Percentiles rank a stretch among this genome's conserved stretches.
These are phyloP conservation scores for Enteromius treurensis DNA, from an alignment of 2,797 vertebrate species.

Conservation along the genomic window DNA sequence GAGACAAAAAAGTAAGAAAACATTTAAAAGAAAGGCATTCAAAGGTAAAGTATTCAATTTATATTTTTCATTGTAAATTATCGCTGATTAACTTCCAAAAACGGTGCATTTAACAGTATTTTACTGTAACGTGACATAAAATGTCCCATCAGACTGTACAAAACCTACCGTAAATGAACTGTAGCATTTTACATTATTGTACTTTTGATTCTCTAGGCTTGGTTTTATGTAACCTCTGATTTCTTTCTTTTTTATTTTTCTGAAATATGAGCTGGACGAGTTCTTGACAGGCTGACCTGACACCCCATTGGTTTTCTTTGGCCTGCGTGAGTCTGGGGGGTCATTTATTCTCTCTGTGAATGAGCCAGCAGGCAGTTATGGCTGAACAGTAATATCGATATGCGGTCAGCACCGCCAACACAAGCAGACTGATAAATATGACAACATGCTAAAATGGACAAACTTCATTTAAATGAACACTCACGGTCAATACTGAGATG, in stretches of 20 bases:
- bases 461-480: slow-evolving; percentile 33
- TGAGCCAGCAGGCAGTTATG: slow-evolving; percentile 17
- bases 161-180: not conserved
- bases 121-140: not conserved
- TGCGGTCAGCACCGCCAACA: slow-evolving; percentile 16
- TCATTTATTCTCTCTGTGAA: slow-evolving; percentile 9
- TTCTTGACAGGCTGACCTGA: not conserved
- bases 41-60: not conserved
- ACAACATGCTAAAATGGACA: slow-evolving; percentile 30
- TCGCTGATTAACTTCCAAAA: not conserved
- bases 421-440: slow-evolving; percentile 31
- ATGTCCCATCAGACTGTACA: not conserved
- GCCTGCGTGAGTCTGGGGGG: not conserved
- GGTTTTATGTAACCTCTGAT: not conserved
- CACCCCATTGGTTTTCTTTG: slow-evolving; percentile 3
- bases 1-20: too few species aligned
- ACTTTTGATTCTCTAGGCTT: not conserved
- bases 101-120: not conserved
- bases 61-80: not conserved
- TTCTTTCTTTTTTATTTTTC: not conserved
- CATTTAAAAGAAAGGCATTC: not conserved
- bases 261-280: not conserved
- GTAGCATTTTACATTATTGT: not conserved
- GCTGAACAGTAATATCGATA: slow-evolving; percentile 27
- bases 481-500: slow-evolving; percentile 14